Evolutionary conservation across 1,140 invertebrate species (phyloP).

Genomic region (Diabrotica undecimpunctata): DNA sequence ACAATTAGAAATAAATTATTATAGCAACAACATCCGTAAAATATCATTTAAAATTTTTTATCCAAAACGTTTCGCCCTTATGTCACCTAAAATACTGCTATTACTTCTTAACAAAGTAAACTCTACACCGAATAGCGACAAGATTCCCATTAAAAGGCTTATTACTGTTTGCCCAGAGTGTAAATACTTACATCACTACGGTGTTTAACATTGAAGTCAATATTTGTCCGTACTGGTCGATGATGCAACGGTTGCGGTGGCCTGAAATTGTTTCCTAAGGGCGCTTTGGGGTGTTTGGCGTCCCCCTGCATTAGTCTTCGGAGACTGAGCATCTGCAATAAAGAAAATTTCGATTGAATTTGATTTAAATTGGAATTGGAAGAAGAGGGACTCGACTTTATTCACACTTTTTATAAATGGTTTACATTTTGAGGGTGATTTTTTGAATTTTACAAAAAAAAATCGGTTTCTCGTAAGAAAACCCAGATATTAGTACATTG

Average conservation of each 20-base stretch:
- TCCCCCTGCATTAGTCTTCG: constrained; percentile 85
- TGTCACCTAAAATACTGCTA: too few relatives aligned
- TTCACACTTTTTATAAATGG: not conserved
- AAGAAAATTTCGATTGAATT: constrained; percentile 16
- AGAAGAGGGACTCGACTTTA: not conserved
- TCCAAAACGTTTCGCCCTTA: too few relatives aligned
- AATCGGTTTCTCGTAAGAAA: too few relatives aligned
- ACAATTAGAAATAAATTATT: too few relatives aligned
- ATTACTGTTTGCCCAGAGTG: not conserved
- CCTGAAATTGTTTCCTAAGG: constrained; percentile 89
- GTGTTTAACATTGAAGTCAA: constrained; percentile 83
- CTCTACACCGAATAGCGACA: not conserved
- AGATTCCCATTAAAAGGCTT: constrained; percentile 5
- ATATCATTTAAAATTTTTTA: too few relatives aligned
- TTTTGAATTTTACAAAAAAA: too few relatives aligned
- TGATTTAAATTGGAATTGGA: not conserved
- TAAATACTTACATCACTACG: constrained; percentile 53
- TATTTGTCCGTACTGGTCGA: constrained; percentile 89
- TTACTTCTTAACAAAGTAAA: not conserved
- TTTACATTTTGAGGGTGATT: too few relatives aligned
- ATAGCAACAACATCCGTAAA: too few relatives aligned
- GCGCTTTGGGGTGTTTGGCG: constrained; percentile 77
- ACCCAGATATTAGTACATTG: too few relatives aligned
- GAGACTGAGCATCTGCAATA: constrained; percentile 70
- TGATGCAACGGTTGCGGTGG: constrained; percentile 86